Conservation (phyloP, 1,140 invertebrate genomes). For the Lerema accius region DNA sequence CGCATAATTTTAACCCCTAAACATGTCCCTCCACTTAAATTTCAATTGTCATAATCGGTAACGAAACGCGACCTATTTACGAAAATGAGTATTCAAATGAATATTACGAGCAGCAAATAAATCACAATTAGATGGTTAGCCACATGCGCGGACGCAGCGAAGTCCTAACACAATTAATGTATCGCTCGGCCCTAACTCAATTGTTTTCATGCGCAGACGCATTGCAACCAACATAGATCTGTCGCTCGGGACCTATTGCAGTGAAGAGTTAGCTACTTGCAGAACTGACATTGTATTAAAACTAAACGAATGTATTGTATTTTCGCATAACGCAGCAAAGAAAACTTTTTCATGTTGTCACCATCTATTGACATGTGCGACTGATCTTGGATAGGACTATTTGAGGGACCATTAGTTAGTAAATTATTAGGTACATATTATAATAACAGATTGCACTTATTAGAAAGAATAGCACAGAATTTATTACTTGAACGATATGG, state of each 20-base stretch:
- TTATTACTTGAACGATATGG: too few species aligned
- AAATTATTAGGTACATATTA: too few species aligned
- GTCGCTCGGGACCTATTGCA: conserved; percentile 1
- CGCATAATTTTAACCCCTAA: neutral
- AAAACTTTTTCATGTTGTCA: too few species aligned
- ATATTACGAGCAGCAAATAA: conserved; percentile 10
- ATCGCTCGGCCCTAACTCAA: conserved; percentile 28
- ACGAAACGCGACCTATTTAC: neutral
- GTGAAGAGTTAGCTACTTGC: conserved; percentile 1
- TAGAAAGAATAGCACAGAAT: too few species aligned
- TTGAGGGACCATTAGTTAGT: too few species aligned
- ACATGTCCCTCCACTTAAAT: neutral
- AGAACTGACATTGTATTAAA: neutral
- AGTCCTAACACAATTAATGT: conserved; percentile 31
- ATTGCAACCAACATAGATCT: conserved; percentile 14
- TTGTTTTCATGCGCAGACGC: conserved; percentile 33
- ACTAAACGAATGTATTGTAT: too few species aligned
- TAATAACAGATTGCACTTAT: too few species aligned
- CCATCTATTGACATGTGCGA: too few species aligned
- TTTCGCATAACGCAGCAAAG: too few species aligned
- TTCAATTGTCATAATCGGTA: neutral
- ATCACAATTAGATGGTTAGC: conserved; percentile 17
- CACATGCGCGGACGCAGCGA: conserved; percentile 17
- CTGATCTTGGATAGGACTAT: too few species aligned
- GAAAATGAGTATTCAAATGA: conserved; percentile 5